Evolutionary conservation across 2,113 vertebrate genomes (phyloP), one percentile per base, ranked within the genome.

Genomic region (Lophotis ruficrista): DNA sequence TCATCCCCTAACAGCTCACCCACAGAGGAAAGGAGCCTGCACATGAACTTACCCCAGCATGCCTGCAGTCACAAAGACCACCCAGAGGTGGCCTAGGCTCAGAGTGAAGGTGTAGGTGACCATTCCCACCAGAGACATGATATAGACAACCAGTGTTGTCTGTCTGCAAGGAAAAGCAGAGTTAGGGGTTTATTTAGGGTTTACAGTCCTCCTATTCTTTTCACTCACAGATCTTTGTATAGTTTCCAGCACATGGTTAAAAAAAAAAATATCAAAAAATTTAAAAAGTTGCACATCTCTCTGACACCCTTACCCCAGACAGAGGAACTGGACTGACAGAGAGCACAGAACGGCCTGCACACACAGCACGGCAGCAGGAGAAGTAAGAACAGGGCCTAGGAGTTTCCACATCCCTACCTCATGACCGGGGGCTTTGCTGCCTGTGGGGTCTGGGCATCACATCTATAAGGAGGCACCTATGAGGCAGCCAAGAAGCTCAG

Each of bases 21-120:
- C 0, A 3, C 6, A 4, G 1, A 92, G 25, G 14, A 82, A 80
- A 82, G 25, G 37, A 83, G 45, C 19, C 23, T 41, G 30, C 41
- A 48, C 20, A 5, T 33, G 14, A 79, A 98, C 99, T 98, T 98
- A 99, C 99, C 99, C 99, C 92, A 99, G 93, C 2, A 82, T 12
- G 21, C 98, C 99, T 58, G 98, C 98, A 8, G 99, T 99, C 95
- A 99, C 14, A 84, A 99, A 99, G 89, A 99, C 99, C 25, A 99
- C 91, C 99, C 99, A 99, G 58, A 99, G 97, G 87, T 98, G 90
- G n/a, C 97, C 98, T 81, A 99, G 94, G 73, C 94, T 97, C 94
- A 99, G 98, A 48, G 99, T 99, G 80, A 99, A 98, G 6, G 99
- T 95, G 48, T 98, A 99, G 51, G 97, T 95, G 82, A 99, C 73